Conservation (phyloP, 2,888 invertebrate species). For the Rhaphigaster nebulosa region DNA sequence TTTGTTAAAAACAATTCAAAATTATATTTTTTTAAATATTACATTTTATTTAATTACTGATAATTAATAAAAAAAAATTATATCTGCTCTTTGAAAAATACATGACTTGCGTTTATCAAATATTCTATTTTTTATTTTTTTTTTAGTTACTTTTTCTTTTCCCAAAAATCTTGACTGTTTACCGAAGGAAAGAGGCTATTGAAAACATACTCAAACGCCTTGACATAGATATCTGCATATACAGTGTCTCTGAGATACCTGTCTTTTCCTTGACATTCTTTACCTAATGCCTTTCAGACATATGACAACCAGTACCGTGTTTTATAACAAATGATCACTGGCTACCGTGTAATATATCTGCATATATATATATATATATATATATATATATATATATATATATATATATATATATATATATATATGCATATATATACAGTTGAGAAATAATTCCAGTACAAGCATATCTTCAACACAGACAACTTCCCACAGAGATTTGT, state of each 20-base stretch:
- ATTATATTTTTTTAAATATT: too few relatives aligned
- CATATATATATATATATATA: too few relatives aligned
- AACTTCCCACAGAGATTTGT: not conserved
- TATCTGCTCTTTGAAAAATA: too few relatives aligned
- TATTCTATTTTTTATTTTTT: not conserved
- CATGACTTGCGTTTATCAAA: too few relatives aligned
- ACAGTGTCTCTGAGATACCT: not conserved
- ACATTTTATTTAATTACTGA: too few relatives aligned
- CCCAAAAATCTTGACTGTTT: not conserved
- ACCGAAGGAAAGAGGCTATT: not conserved
- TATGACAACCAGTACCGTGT: not conserved
- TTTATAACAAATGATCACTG: not conserved
- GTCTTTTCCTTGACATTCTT: constrained; percentile 21
- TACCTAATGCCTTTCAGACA: not conserved
- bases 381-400: too few relatives aligned
- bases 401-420: too few relatives aligned
- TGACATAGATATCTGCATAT: constrained; percentile 40
- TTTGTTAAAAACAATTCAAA: too few relatives aligned
- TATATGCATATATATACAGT: too few relatives aligned
- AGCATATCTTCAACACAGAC: not conserved
- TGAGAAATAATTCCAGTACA: not conserved
- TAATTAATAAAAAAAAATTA: too few relatives aligned
- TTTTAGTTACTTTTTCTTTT: not conserved
- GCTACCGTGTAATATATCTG: too few relatives aligned
- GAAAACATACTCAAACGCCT: not conserved